These are phyloP conservation scores for Choreutis nemorana DNA, from an alignment of 2,888 invertebrate genomes.

Conservation along the genomic window DNA sequence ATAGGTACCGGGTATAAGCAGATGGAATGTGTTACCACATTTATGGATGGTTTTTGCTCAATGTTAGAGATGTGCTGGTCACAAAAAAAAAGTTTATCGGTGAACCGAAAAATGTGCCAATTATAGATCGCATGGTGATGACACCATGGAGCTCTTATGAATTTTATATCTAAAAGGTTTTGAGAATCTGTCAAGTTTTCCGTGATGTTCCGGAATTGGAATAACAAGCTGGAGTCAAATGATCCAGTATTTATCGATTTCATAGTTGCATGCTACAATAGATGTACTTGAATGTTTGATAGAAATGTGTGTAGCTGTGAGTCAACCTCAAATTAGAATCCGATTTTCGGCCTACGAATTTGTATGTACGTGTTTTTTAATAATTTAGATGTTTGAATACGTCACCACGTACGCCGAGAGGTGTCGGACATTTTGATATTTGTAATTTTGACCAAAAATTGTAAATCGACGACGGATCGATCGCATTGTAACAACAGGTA, in stretches of 20 bases:
- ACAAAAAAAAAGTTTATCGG: slow-evolving; percentile 20
- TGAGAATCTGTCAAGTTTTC: too few species aligned
- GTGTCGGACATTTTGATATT: too few species aligned
- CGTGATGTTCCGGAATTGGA: too few species aligned
- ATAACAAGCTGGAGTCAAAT: too few species aligned
- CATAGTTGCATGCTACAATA: slow-evolving; percentile 52
- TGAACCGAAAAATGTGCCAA: slow-evolving; percentile 31
- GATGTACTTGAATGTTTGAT: slow-evolving; percentile 41
- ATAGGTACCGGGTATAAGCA: too few species aligned
- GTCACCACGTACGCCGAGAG: slow-evolving; percentile 10
- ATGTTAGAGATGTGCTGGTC: slow-evolving; percentile 34
- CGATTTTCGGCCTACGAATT: slow-evolving; percentile 34
- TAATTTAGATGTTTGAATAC: slow-evolving; percentile 18
- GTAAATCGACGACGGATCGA: too few species aligned
- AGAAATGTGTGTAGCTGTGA: slow-evolving; percentile 43
- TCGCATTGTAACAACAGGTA: too few species aligned
- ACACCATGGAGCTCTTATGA: slow-evolving; percentile 28
- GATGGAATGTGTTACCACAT: too few species aligned
- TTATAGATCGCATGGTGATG: slow-evolving; percentile 13
- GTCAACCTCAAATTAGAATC: slow-evolving; percentile 30
- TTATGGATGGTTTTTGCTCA: slow-evolving; percentile 23
- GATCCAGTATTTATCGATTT: too few species aligned
- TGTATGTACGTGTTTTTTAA: slow-evolving; percentile 12
- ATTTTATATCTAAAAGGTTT: too few species aligned
- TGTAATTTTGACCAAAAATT: too few species aligned